phyloP scores from a whole-genome alignment of 2,888 invertebrate genomes.

The Agapostemon virescens region DNA sequence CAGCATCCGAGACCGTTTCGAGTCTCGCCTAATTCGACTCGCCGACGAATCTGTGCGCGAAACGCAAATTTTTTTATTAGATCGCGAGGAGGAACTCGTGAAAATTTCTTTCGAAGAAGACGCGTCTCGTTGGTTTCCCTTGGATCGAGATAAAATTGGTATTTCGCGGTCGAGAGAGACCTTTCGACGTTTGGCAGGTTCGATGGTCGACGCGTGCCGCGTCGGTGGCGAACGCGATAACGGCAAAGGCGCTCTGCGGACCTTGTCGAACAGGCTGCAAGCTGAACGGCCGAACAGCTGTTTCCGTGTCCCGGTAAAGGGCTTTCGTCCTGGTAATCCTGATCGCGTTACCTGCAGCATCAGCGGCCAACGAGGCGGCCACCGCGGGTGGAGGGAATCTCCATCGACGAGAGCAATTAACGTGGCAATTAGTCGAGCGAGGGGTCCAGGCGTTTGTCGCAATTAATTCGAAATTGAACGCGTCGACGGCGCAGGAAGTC shows the following conservation, averaged over 20 bases:
- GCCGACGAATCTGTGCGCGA: too few relatives aligned
- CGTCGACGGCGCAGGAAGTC: conserved; percentile 63
- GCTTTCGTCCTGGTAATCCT: conserved; percentile 43
- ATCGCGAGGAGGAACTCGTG: too few relatives aligned
- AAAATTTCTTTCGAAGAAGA: too few relatives aligned
- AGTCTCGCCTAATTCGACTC: not conserved
- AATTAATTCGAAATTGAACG: conserved; percentile 73
- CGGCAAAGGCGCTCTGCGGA: not conserved
- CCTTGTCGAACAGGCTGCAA: not conserved
- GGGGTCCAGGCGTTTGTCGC: conserved; percentile 58
- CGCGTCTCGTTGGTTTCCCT: too few relatives aligned
- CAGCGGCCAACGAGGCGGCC: conserved; percentile 21
- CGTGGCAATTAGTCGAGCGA: conserved; percentile 69
- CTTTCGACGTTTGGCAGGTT: too few relatives aligned
- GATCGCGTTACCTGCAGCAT: conserved; percentile 43
- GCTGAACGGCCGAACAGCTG: conserved; percentile 14
- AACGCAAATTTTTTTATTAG: too few relatives aligned
- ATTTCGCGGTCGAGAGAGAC: not conserved
- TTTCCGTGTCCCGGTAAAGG: conserved; percentile 20
- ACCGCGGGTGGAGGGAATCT: not conserved
- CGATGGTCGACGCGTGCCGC: not conserved
- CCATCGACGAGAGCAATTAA: conserved; percentile 69
- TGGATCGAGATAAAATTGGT: too few relatives aligned
- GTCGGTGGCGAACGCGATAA: not conserved
- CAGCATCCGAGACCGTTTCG: not conserved